These are phyloP conservation scores for Tragulus kanchil DNA, from an alignment of 2,113 vertebrate species.

Conservation along the genomic window DNA sequence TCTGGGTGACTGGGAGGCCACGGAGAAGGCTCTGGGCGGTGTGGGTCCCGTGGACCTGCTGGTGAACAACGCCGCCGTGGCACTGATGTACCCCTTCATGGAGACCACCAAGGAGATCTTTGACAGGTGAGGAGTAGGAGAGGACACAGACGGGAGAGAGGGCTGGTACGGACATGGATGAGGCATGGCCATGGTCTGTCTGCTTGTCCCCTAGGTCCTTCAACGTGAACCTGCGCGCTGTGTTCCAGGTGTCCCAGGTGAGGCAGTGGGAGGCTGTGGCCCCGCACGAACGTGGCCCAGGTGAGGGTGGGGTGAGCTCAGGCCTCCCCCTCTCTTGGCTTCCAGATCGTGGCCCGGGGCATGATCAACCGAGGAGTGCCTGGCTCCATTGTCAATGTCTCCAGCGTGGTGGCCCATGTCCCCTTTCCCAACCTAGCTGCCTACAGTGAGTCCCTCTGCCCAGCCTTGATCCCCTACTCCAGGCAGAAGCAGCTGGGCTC, in stretches of 20 bases:
- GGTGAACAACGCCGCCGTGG: conserved; percentile 95
- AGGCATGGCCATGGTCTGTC: fast-evolving
- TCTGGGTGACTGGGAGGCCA: conserved; percentile 94
- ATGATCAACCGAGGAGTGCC: conserved; percentile 90
- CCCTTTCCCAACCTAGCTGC: conserved; percentile 88
- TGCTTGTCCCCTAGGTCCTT: conserved; percentile 87
- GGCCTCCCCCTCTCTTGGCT: not conserved
- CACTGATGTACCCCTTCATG: conserved; percentile 92
- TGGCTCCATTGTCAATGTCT: conserved; percentile 94
- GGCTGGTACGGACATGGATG: fast-evolving
- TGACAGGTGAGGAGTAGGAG: conserved; percentile 88
- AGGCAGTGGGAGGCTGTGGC: not conserved
- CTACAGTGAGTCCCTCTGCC: conserved; percentile 90
- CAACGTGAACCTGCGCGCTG: conserved; percentile 92
- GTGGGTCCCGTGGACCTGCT: conserved; percentile 93
- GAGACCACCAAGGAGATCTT: conserved; percentile 92
- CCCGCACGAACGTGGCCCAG: fast-evolving
- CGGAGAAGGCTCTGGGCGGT: conserved; percentile 87
- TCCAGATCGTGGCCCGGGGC: conserved; percentile 91
- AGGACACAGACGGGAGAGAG: fast-evolving
- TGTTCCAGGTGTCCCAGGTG: conserved; percentile 91
- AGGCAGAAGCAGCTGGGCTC: too few species aligned
- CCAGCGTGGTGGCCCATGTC: conserved; percentile 92
- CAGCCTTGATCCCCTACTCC: not conserved
- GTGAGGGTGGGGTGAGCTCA: fast-evolving